Conservation (phyloP, 2,113 vertebrate species). For the pig (Sus scrofa) region T2T-Sscrofa CM000819.6:27372501-27373000, state of each 20-base stretch:
- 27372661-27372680: conserved; percentile 45
- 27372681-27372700: conserved; percentile 20
- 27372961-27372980: background rate
- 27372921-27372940: background rate
- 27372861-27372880: background rate
- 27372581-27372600: conserved; percentile 67
- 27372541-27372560: conserved; percentile 58
- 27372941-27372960: background rate
- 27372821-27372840: conserved; percentile 9
- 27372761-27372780: background rate
- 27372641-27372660: conserved; percentile 17
- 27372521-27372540: conserved; percentile 18
- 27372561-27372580: conserved; percentile 67
- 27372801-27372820: background rate
- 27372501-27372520: conserved; percentile 54
- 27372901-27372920: too few species aligned
- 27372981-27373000: background rate
- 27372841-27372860: conserved; percentile 34
- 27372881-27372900: background rate
- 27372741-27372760: background rate
- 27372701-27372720: background rate
- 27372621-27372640: conserved; percentile 58
- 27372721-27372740: conserved; percentile 14
- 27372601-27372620: conserved; percentile 48
- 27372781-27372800: background rate